Conservation (phyloP, 2,797 vertebrate genomes). For the Luscinia megarhynchos region DNA sequence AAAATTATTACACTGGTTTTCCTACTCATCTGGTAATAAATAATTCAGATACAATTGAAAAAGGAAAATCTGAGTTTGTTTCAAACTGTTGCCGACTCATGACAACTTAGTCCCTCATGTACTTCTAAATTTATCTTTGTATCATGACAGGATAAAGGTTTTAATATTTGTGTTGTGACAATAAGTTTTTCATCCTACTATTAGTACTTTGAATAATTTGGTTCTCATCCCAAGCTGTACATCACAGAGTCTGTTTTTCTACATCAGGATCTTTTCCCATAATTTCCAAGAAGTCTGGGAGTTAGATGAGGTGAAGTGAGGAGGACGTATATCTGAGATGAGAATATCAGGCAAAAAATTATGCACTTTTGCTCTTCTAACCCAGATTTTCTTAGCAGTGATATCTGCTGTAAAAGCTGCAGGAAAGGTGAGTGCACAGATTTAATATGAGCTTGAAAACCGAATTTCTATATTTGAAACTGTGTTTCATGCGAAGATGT, state of each 20-base stretch:
- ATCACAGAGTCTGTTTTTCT: not conserved
- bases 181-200: not conserved
- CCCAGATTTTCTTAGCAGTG: not conserved
- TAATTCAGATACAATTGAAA: not conserved
- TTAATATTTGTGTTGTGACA: not conserved
- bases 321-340: not conserved
- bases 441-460: not conserved
- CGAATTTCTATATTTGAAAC: not conserved
- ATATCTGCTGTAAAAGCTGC: not conserved
- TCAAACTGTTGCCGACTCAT: not conserved
- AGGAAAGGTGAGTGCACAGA: not conserved
- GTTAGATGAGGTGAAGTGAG: not conserved
- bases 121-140: not conserved
- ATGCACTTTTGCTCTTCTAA: not conserved
- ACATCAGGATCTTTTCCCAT: not conserved
- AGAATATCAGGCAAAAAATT: not conserved
- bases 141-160: not conserved
- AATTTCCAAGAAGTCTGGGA: not conserved
- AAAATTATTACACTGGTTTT: not conserved
- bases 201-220: not conserved
- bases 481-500: not conserved
- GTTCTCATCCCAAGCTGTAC: not conserved
- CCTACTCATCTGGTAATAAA: not conserved
- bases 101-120: not conserved
- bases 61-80: not conserved